Conservation (phyloP, 2,888 invertebrate species). For the Volucella zonaria region DNA sequence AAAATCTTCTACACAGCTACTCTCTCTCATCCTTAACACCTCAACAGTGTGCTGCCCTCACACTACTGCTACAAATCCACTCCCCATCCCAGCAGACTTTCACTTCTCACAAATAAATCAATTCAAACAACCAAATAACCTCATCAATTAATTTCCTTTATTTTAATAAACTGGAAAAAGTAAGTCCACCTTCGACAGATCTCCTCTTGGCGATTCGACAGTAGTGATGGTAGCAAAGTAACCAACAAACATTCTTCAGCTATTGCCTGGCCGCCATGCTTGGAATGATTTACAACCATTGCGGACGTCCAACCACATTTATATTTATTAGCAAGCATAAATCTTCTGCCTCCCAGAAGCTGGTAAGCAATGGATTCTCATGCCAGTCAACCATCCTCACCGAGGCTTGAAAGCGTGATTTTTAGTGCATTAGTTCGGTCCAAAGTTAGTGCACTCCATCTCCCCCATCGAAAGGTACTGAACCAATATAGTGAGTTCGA, state of each 20-base stretch:
- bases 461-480: neutral
- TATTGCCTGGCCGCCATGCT: conserved; percentile 10
- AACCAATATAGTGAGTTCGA: conserved; percentile 27
- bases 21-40: neutral
- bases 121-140: conserved; percentile 63
- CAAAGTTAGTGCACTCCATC: conserved; percentile 52
- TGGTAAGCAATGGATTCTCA: conserved; percentile 22
- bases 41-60: conserved; percentile 29
- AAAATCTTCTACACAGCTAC: too few species aligned
- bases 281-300: conserved; percentile 68
- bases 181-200: conserved; percentile 52
- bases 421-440: conserved; percentile 67
- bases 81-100: conserved; percentile 15
- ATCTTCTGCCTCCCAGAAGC: conserved; percentile 53
- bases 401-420: conserved; percentile 61
- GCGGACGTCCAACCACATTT: conserved; percentile 71
- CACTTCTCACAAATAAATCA: conserved; percentile 55
- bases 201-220: neutral
- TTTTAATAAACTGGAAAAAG: conserved; percentile 70
- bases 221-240: conserved; percentile 1
- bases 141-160: conserved; percentile 70
- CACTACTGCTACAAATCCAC: too few species aligned
- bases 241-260: conserved; percentile 24
- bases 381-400: neutral
- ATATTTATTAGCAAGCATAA: conserved; percentile 72